Conservation (phyloP, 92 coral and sea anemone genomes). For the Bergia puertoricense region DNA sequence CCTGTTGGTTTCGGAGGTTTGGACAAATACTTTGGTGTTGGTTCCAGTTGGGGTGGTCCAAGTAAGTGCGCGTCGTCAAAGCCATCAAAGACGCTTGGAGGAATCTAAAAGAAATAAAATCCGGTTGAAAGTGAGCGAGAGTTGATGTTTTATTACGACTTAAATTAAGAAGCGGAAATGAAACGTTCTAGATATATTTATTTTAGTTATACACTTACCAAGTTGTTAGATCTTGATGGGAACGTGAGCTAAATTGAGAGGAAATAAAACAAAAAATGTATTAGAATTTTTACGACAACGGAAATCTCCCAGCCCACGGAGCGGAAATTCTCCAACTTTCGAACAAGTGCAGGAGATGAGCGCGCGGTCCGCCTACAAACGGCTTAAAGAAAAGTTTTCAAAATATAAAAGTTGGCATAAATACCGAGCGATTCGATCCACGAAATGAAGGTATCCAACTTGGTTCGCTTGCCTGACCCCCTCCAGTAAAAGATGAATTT, state of each 20-base stretch:
- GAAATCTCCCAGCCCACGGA: constrained; percentile 17
- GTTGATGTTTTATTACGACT: constrained; percentile 48
- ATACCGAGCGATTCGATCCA: constrained; percentile 99
- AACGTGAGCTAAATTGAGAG: constrained; percentile 85
- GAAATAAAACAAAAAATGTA: constrained; percentile 52
- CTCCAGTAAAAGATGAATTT: constrained; percentile 88
- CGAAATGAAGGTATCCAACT: constrained; percentile 99
- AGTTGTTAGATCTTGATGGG: constrained; percentile 99
- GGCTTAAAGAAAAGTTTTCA: constrained; percentile 51
- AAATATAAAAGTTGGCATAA: constrained; percentile 64
- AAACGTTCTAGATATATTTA: constrained; percentile 68
- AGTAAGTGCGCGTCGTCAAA: constrained; percentile 97
- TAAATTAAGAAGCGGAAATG: constrained; percentile 83
- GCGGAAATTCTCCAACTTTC: constrained; percentile 48
- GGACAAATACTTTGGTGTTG: constrained; percentile 90
- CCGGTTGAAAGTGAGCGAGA: constrained; percentile 50
- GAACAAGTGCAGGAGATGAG: constrained; percentile 68
- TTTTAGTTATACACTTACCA: constrained; percentile 93
- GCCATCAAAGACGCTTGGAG: constrained; percentile 96
- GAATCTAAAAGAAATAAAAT: constrained; percentile 77
- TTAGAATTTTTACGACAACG: constrained; percentile 48
- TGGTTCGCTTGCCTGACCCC: constrained; percentile 93
- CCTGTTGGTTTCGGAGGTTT: constrained; percentile 85
- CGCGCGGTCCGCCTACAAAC: constrained; percentile 54
- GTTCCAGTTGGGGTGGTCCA: constrained; percentile 85